These are phyloP conservation scores for Pagetopsis macropterus DNA, from an alignment of 2,797 vertebrate genomes.

Conservation along the genomic window DNA sequence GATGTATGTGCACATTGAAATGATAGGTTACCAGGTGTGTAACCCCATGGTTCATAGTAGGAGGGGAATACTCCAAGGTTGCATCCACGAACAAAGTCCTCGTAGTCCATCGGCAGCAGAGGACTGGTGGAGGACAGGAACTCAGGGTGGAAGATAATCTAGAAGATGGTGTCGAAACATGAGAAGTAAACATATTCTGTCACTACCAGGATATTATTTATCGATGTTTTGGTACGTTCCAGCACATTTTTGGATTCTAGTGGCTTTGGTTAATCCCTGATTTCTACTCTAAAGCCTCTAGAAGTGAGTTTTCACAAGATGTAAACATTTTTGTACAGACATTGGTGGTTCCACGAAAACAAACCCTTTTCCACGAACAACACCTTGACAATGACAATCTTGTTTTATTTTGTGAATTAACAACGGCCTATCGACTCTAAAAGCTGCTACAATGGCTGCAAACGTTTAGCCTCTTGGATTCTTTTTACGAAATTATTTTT, in stretches of 20 bases:
- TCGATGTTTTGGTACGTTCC: not conserved
- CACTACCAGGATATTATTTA: too few relatives aligned
- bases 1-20: too few relatives aligned
- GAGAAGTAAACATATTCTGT: not conserved
- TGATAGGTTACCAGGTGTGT: constrained; percentile 90
- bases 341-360: not conserved
- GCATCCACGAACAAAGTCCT: constrained; percentile 97
- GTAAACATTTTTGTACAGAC: not conserved
- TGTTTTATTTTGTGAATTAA: not conserved
- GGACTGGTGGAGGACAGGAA: constrained; percentile 97
- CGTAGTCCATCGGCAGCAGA: constrained; percentile 95
- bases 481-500: not conserved
- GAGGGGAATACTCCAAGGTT: constrained; percentile 97
- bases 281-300: too few relatives aligned
- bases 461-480: too few relatives aligned
- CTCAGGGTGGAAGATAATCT: constrained; percentile 96
- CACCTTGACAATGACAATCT: not conserved
- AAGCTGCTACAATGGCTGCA: too few relatives aligned
- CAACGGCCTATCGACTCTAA: not conserved
- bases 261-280: not conserved
- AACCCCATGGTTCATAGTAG: constrained; percentile 98
- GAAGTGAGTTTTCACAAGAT: not conserved
- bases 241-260: not conserved
- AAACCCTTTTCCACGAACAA: not conserved
- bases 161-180: not conserved